phyloP scores from a whole-genome alignment of 2,113 vertebrate genomes.

The Odocoileus hemionus region DNA sequence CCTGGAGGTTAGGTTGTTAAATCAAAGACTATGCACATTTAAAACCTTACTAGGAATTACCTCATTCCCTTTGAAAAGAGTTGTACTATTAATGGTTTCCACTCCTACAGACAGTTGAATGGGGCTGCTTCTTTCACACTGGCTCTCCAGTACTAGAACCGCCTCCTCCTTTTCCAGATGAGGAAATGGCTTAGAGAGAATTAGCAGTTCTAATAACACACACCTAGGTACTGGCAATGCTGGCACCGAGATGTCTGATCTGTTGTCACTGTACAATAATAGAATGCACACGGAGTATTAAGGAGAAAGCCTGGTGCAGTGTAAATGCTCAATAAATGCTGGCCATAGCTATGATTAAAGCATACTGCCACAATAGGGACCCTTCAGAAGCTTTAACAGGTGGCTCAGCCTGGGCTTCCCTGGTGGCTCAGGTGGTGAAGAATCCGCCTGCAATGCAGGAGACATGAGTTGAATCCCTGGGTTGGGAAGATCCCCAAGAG shows the following conservation, averaged over 20 bases:
- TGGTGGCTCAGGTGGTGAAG: background rate
- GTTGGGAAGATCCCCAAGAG: background rate
- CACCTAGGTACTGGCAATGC: background rate
- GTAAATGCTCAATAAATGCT: background rate
- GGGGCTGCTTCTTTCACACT: background rate
- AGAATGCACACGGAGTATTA: background rate
- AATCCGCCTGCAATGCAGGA: background rate
- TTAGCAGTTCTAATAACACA: background rate
- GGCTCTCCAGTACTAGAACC: background rate
- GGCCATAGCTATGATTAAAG: background rate
- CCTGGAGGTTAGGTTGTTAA: background rate
- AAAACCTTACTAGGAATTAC: background rate
- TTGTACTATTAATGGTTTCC: background rate
- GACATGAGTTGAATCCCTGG: background rate
- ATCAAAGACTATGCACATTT: background rate
- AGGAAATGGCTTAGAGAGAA: background rate
- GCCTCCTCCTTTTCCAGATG: background rate
- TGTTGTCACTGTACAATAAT: background rate
- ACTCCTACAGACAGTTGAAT: background rate
- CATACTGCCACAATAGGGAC: background rate
- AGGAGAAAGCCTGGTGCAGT: background rate
- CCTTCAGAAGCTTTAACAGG: background rate
- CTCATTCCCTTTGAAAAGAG: background rate
- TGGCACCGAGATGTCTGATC: background rate
- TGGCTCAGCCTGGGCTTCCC: background rate